Evolutionary conservation across 1,140 invertebrate genomes (phyloP).

Genomic region (Achroia grisella): DNA sequence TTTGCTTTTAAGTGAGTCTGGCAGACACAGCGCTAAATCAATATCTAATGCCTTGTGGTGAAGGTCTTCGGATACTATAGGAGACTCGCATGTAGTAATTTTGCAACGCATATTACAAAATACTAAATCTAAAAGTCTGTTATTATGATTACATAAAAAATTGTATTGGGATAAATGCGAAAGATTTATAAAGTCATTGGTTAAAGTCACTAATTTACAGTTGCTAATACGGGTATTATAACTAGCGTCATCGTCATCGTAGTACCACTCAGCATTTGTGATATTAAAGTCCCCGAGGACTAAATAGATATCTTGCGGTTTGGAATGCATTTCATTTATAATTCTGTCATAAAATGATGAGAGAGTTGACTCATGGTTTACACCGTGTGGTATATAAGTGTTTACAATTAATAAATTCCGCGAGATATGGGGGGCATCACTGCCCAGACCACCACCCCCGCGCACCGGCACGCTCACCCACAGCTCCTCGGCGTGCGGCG

Average conservation of each 20-base stretch:
- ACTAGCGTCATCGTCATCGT: background rate
- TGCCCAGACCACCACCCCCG: background rate
- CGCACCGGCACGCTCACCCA: conserved; percentile 10
- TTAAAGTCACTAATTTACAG: background rate
- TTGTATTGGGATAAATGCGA: conserved; percentile 6
- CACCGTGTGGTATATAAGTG: background rate
- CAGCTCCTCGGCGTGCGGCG: conserved; percentile 12
- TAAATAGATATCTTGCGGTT: conserved; percentile 6
- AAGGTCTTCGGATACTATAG: background rate
- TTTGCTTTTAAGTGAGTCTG: background rate
- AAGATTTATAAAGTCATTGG: conserved; percentile 4
- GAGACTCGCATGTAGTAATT: background rate
- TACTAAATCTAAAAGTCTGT: conserved; percentile 5
- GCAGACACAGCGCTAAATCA: background rate
- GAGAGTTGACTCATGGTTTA: background rate
- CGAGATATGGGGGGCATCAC: background rate
- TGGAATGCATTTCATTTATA: background rate
- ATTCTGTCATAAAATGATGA: conserved; percentile 1
- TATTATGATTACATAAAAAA: background rate
- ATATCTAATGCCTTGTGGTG: conserved; percentile 7
- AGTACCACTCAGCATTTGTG: conserved; percentile 2
- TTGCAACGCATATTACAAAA: conserved; percentile 3
- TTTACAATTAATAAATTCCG: background rate
- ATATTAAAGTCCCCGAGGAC: too few relatives aligned
- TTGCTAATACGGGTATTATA: background rate